Evolutionary conservation across 1,140 invertebrate species (phyloP), one percentile per base, ranked within the genome.

Genomic region (Lepidostoma basale): DNA sequence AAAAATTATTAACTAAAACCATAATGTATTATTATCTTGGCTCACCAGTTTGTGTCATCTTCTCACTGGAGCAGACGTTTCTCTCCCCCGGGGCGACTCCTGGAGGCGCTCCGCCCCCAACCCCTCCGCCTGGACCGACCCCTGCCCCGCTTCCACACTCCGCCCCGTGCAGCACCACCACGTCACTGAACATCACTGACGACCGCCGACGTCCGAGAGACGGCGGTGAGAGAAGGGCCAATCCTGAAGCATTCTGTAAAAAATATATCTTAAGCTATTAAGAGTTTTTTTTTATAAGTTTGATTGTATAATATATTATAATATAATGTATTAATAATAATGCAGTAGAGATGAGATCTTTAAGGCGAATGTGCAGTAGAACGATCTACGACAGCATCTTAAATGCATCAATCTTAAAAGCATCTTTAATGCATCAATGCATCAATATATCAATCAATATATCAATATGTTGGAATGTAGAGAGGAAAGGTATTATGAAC

Each of bases 161-260:
- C 70, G 76, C 84, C 59, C 84, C 90, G 75, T 93, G 91, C 23
- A 92, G 83, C 25, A 93, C 79, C 26, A 93, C 89, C 8, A 92
- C 90, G 74, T 94, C 91, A 74, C 90, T 93, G 80, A 94, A 95
- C 91, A 94, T 93, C 23, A 95, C 92, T 65, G 90, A 92, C 26
- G 92, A 93, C 33, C 91, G 83, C 22, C 92, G 85, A 49, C 87
- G 81, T 28, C 83, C 81, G 45, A 87, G 84, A 25, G 89, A 87
- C 30, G 89, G 88, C 60, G 89, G 90, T 12, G 88, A 84, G 62
- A 89, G 77, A 47, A 88, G 77, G 64, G 84, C 84, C 4, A 85
- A 77, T 25, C 82, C 82, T 16, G 82, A 83, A 23, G 81, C 77
- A 49, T 83, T 83, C 81, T 82, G 69, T 30, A 33, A 33, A 22